A percentile compares a stretch with the other conserved stretches of the same genome.
phyloP scores from a whole-genome alignment of 2,113 vertebrate genomes.

The Marmota flaviventris region DNA sequence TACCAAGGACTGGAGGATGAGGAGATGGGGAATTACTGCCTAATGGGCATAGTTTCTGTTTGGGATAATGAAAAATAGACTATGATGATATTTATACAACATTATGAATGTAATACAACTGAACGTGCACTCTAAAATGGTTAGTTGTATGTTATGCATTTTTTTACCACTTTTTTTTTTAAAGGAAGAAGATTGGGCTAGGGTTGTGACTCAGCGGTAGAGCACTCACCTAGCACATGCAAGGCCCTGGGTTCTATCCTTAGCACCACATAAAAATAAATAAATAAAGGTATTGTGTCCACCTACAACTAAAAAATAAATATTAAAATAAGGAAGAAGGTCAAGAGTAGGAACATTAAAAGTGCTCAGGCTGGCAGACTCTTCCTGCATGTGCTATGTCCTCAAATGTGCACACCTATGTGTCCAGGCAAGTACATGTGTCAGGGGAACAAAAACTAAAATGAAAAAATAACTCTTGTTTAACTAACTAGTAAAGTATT shows the following conservation, averaged over 20 bases:
- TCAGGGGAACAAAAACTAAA: neutral
- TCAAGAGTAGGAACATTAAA: neutral
- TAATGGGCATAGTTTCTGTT: neutral
- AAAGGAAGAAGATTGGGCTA: neutral
- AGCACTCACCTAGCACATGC: no score
- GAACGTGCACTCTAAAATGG: neutral
- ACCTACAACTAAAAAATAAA: no score
- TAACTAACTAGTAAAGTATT: neutral
- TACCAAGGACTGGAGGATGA: no score
- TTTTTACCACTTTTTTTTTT: neutral
- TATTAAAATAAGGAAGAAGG: neutral
- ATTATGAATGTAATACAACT: neutral
- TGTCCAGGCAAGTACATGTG: neutral
- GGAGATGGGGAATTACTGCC: neutral
- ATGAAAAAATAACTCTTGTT: neutral
- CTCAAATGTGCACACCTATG: neutral
- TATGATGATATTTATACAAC: neutral
- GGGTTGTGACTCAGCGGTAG: no score
- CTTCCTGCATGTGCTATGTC: rapidly evolving
- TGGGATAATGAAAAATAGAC: neutral
- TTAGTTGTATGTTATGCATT: neutral
- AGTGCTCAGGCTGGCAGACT: no score
- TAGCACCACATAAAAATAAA: no score
- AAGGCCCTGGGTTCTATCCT: no score
- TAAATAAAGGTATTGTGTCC: no score